Conservation (phyloP, 64 coral and sea anemone genomes). For the Stichodactyla mertensii region DNA sequence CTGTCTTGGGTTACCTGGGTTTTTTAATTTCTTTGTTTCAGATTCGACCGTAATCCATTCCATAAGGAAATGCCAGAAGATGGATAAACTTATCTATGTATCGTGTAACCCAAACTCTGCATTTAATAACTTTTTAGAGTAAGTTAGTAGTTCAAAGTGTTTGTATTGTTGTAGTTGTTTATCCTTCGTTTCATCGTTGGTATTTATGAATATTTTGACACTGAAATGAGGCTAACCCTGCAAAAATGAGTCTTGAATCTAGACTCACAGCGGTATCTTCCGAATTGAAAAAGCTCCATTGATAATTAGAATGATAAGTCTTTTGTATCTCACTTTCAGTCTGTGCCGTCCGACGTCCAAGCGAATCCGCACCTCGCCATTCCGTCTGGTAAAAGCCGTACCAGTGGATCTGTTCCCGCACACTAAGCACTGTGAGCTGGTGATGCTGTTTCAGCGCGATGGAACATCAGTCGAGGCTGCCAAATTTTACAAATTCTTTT, state of each 20-base stretch:
- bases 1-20: too few species aligned
- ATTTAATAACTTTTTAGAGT: conserved; percentile 83
- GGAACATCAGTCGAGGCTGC: not conserved
- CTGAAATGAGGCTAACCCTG: not conserved
- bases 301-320: not conserved
- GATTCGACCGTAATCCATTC: conserved; percentile 68
- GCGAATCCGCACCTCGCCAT: conserved; percentile 71
- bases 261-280: too few species aligned
- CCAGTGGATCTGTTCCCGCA: conserved; percentile 94
- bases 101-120: conserved; percentile 76
- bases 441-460: conserved; percentile 81
- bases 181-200: too few species aligned
- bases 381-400: conserved; percentile 73
- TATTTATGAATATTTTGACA: too few species aligned
- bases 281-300: too few species aligned
- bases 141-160: conserved; percentile 27
- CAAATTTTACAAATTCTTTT: conserved; percentile 1
- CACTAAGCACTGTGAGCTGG: conserved; percentile 88
- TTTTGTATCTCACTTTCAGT: conserved; percentile 25
- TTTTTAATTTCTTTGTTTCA: conserved; percentile 19
- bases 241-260: too few species aligned
- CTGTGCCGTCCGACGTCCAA: conserved; percentile 90
- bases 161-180: too few species aligned
- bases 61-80: conserved; percentile 65
- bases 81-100: conserved; percentile 86